These are phyloP conservation scores for Sigmodon hispidus DNA, from an alignment of 2,113 vertebrate genomes.

Conservation along the genomic window DNA sequence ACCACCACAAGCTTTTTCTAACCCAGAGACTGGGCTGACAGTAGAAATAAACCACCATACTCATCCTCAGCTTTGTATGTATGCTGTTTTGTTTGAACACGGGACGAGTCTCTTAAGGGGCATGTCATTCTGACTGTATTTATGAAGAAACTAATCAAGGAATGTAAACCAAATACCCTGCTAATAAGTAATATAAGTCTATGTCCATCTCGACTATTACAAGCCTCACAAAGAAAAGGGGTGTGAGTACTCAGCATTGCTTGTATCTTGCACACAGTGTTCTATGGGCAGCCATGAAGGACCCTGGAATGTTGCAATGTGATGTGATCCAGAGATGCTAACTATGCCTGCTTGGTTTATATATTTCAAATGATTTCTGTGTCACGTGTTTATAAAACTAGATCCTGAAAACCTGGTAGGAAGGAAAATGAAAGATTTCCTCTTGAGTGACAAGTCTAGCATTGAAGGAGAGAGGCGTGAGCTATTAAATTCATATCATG, in stretches of 20 bases:
- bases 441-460: slow-evolving; percentile 20
- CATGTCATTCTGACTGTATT: background rate
- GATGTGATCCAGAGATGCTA: background rate
- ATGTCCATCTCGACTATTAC: background rate
- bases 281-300: background rate
- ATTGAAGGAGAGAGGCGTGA: background rate
- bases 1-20: background rate
- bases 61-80: background rate
- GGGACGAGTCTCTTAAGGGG: background rate
- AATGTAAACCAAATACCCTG: background rate
- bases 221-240: background rate
- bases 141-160: background rate
- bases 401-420: slow-evolving; percentile 5
- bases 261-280: background rate
- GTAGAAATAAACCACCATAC: background rate
- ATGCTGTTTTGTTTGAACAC: background rate
- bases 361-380: slow-evolving; percentile 17
- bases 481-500: slow-evolving; percentile 54
- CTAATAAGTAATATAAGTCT: background rate
- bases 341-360: background rate
- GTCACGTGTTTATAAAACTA: background rate
- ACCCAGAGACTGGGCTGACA: background rate
- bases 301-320: background rate
- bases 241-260: background rate
- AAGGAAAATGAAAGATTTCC: slow-evolving; percentile 7